These are phyloP conservation scores for Pristionchus maxplancki DNA, from an alignment of 2,888 invertebrate genomes.

Conservation along the genomic window DNA sequence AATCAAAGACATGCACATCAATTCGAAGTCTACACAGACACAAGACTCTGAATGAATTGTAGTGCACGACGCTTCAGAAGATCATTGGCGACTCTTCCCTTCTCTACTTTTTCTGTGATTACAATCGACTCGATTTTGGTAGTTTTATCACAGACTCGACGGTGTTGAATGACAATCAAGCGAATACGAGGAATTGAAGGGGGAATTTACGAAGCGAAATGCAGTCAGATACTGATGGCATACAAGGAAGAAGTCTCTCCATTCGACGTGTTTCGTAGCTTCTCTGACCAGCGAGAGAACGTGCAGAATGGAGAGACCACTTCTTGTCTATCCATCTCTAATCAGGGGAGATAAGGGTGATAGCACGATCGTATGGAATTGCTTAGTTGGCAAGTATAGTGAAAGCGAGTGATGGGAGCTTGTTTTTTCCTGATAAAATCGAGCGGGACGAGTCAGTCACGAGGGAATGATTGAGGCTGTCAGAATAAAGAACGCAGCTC, in stretches of 20 bases:
- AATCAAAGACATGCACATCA: no score
- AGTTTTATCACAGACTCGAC: conserved; percentile 2
- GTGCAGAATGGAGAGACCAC: not conserved
- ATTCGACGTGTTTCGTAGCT: not conserved
- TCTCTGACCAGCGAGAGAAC: not conserved
- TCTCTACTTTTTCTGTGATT: not conserved
- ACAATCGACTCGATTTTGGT: not conserved
- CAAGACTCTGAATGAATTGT: no score
- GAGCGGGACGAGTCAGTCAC: not conserved
- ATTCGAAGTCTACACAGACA: no score
- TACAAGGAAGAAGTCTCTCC: not conserved
- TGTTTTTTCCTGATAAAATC: conserved; percentile 3
- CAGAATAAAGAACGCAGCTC: not conserved
- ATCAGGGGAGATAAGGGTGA: not conserved
- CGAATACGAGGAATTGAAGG: not conserved
- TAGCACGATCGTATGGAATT: not conserved
- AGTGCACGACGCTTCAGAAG: no score
- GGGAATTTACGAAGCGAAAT: not conserved
- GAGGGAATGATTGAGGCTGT: not conserved
- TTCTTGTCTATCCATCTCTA: not conserved
- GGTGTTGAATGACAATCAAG: not conserved
- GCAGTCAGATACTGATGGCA: not conserved
- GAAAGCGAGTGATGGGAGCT: conserved; percentile 35
- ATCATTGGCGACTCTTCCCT: no score
- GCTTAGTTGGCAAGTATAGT: conserved; percentile 43